These are phyloP conservation scores for Drosophila bocki DNA, from an alignment of 1,140 invertebrate species.

Conservation along the genomic window DNA sequence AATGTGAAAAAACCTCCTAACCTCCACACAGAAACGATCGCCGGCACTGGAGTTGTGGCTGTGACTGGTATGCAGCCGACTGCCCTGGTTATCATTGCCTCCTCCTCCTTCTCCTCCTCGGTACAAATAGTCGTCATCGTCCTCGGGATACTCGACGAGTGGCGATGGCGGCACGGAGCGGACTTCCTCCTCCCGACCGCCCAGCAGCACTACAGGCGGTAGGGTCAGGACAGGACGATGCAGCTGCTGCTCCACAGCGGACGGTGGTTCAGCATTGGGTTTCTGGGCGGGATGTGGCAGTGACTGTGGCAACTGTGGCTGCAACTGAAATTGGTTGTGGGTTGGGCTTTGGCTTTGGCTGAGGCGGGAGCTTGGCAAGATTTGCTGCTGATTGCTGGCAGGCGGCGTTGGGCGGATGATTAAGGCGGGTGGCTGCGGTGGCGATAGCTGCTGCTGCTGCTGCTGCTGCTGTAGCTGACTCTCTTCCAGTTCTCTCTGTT, in stretches of 20 bases:
- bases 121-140: constrained; percentile 87
- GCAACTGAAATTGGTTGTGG: constrained; percentile 75
- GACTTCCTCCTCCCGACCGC: constrained; percentile 77
- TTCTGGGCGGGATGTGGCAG: constrained; percentile 23
- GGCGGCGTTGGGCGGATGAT: constrained; percentile 8
- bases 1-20: constrained; percentile 79
- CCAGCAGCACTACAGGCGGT: constrained; percentile 80
- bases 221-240: constrained; percentile 84
- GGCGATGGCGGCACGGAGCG: constrained; percentile 59
- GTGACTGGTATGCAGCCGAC: constrained; percentile 47
- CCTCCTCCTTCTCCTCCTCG: constrained; percentile 3
- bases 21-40: constrained; percentile 85
- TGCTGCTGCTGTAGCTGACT: constrained; percentile 13
- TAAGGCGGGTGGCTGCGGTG: constrained; percentile 29
- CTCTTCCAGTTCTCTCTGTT: constrained; percentile 9
- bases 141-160: constrained; percentile 88
- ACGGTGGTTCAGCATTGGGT: constrained; percentile 14
- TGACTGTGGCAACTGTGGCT: constrained; percentile 15
- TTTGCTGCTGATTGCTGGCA: constrained; percentile 24
- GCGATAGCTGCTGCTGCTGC: constrained; percentile 18
- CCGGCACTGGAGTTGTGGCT: constrained; percentile 75
- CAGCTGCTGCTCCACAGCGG: constrained; percentile 68
- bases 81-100: constrained; percentile 25
- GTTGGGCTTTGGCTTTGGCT: constrained; percentile 38
- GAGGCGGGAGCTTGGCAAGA: constrained; percentile 21